Percentiles rank a stretch among this genome's conserved stretches.
phyloP scores from a whole-genome alignment of 2,113 vertebrate genomes.

The Limnothrissa miodon region DNA sequence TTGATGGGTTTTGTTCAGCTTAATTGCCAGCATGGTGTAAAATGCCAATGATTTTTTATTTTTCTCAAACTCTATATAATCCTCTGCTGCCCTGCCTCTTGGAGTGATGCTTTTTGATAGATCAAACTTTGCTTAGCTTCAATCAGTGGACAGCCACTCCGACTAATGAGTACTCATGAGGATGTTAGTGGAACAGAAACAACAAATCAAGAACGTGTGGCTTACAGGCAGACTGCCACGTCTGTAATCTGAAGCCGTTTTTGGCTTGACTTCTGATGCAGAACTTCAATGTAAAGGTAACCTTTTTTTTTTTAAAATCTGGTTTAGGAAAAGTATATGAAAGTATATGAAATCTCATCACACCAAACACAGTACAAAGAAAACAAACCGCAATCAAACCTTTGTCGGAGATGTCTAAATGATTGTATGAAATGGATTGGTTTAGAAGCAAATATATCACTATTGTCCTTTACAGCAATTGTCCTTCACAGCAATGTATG shows the following conservation, averaged over 20 bases:
- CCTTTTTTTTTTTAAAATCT: background rate
- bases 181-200: slow-evolving; percentile 5
- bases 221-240: background rate
- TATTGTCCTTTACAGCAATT: too few relatives aligned
- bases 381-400: too few relatives aligned
- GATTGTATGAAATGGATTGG: too few relatives aligned
- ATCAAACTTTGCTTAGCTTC: background rate
- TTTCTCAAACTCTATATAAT: background rate
- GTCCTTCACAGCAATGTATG: too few relatives aligned
- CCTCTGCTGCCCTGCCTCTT: background rate
- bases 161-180: slow-evolving; percentile 4
- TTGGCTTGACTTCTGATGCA: background rate
- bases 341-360: background rate
- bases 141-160: background rate
- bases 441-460: too few relatives aligned
- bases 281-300: background rate
- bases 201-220: background rate
- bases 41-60: background rate
- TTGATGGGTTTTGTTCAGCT: background rate
- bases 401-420: too few relatives aligned
- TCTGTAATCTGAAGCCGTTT: background rate
- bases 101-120: background rate
- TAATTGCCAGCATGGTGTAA: background rate
- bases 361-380: background rate
- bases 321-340: background rate